Evolutionary conservation across 2,113 vertebrate genomes (phyloP), one percentile per base, ranked within the genome.

Genomic region (Bubo scandiacus): DNA sequence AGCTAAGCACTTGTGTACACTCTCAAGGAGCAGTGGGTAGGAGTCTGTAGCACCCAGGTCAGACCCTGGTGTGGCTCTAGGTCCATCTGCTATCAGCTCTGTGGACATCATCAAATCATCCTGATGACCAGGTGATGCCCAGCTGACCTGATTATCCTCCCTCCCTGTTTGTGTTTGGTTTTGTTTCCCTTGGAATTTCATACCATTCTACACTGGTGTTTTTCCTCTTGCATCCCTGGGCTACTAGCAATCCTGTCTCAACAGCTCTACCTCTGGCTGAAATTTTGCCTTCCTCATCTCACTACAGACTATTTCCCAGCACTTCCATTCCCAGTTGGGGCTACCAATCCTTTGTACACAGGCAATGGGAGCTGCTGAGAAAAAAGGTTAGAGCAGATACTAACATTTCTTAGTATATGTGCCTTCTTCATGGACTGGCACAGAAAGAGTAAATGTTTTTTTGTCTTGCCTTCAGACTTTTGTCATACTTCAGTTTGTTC

Each of bases 301-400:
- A 29, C 22, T 63, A 11, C 26, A 71, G 63, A 22, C 25, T 40
- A 22, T 26, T 49, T 71, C 8, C 23, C 55, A 26, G 25, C 20
- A 30, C 3, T 30, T 77, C 25, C 13, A 7, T 47, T 47, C 23
- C 34, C 42, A 49, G 7, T 9, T 0, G 0, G 15, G 10, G 27
- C 30, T 42, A 32, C 30, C 26, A 16, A 3, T 55, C 42, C 42
- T 51, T 72, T 22, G 15, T 32, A 43, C 1, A 4, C 10, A 30
- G 29, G 19, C 66, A 86, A 34, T 0, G 2, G 38, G 15, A 72
- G 36, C 36, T 45, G 36, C 43, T 38, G 58, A 73, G 66, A 38
- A 9, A 27, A 38, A 42, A 18, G 10, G 4, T 54, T 61, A 23
- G 29, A 77, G 26, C 63, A 70, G 34, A 12, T 34, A 40, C 6